Percentiles rank a stretch among this genome's conserved stretches.
Conservation (phyloP, 2,113 vertebrate species). For the Paracanthobrama guichenoti region DNA sequence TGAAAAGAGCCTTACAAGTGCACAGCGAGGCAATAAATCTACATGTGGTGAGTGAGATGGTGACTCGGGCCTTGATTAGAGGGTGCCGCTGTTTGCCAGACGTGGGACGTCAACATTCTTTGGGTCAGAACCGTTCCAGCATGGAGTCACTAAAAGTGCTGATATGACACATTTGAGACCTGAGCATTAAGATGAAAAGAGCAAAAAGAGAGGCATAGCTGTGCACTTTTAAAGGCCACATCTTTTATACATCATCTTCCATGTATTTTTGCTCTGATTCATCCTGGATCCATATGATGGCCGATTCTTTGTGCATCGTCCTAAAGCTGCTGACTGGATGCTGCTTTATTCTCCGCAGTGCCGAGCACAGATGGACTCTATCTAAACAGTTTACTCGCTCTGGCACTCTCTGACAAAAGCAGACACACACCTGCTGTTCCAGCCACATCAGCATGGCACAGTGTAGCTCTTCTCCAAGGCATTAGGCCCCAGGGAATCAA, state of each 20-base stretch:
- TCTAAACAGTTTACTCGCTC: conserved; percentile 59
- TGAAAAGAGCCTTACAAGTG: conserved; percentile 35
- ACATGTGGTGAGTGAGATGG: conserved; percentile 23
- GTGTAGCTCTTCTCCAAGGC: conserved; percentile 20
- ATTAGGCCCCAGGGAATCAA: conserved; percentile 31
- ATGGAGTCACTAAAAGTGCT: conserved; percentile 1
- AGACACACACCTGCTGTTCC: conserved; percentile 50
- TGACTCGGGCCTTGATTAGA: conserved; percentile 19
- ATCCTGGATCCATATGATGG: conserved; percentile 12
- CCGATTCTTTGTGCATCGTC: conserved; percentile 27
- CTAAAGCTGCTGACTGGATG: conserved; percentile 52
- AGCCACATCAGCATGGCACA: conserved; percentile 46
- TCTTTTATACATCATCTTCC: not conserved
- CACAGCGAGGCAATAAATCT: not conserved
- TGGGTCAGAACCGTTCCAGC: not conserved
- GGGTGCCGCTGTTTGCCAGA: conserved; percentile 23
- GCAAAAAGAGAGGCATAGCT: not conserved
- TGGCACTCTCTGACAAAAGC: conserved; percentile 48
- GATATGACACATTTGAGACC: not conserved
- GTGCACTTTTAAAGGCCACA: conserved; percentile 22
- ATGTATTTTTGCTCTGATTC: not conserved
- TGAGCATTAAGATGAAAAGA: not conserved
- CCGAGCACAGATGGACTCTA: conserved; percentile 53
- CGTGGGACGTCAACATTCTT: conserved; percentile 21
- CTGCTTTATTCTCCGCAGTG: conserved; percentile 33